Evolutionary conservation across 2,113 vertebrate genomes (phyloP).

Genomic region (Nanger granti): DNA sequence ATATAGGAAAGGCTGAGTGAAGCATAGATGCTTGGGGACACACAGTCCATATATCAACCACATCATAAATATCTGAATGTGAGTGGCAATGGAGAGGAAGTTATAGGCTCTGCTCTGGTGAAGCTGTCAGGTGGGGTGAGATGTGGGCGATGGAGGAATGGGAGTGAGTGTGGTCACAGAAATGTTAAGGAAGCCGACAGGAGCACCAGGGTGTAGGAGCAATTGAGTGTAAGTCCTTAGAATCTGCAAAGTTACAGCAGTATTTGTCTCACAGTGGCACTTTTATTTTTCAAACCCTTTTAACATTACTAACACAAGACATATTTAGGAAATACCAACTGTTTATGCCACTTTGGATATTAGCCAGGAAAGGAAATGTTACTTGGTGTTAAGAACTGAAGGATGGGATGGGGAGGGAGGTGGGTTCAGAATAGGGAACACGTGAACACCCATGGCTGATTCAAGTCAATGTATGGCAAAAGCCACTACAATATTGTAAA

Average conservation of each 20-base stretch:
- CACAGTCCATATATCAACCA: too few species aligned
- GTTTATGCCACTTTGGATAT: background rate
- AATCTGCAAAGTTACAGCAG: background rate
- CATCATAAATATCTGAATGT: background rate
- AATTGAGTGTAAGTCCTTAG: background rate
- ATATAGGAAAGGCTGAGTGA: background rate
- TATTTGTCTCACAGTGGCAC: background rate
- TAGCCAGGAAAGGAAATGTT: background rate
- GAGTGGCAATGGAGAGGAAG: background rate
- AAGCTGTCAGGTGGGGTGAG: background rate
- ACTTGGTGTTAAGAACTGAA: background rate
- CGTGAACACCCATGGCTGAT: background rate
- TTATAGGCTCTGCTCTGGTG: background rate
- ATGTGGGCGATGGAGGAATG: too few species aligned
- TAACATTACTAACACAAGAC: background rate
- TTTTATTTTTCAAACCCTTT: background rate
- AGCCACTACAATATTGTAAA: background rate
- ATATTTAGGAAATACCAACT: background rate
- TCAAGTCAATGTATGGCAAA: background rate
- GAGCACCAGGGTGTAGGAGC: background rate
- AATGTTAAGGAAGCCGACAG: background rate
- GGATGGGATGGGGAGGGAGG: background rate
- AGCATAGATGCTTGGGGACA: background rate
- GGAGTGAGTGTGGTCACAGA: background rate
- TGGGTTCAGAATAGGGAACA: background rate